phyloP scores from a whole-genome alignment of 2,888 invertebrate species.

The Eupithecia exiguata region DNA sequence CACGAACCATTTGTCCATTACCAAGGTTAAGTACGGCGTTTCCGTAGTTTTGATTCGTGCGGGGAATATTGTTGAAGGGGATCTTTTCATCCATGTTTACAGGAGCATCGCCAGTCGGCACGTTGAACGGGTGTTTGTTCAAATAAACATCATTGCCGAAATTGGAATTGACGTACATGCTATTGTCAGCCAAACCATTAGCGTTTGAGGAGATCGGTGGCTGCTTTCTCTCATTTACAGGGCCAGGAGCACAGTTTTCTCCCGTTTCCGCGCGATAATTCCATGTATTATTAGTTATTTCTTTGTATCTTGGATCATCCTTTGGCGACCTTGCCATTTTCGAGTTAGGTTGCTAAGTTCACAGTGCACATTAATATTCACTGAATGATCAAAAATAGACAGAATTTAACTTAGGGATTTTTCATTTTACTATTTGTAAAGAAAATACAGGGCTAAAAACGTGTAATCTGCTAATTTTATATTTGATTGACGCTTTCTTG shows the following conservation, averaged over 20 bases:
- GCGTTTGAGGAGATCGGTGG: constrained; percentile 61
- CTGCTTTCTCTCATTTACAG: constrained; percentile 67
- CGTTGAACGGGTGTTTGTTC: constrained; percentile 70
- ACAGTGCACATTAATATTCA: constrained; percentile 55
- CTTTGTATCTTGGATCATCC: constrained; percentile 78
- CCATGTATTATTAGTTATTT: constrained; percentile 77
- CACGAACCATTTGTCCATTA: constrained; percentile 75
- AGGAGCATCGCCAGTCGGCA: constrained; percentile 62
- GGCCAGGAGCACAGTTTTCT: constrained; percentile 70
- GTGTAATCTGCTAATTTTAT: constrained; percentile 63
- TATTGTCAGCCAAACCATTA: constrained; percentile 66
- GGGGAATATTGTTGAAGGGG: constrained; percentile 62
- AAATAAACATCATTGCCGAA: constrained; percentile 71
- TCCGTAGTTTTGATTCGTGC: constrained; percentile 70
- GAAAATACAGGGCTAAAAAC: constrained; percentile 61
- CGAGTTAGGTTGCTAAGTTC: constrained; percentile 62
- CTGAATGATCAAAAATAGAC: constrained; percentile 47
- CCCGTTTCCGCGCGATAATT: constrained; percentile 73
- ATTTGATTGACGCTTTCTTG: constrained; percentile 56
- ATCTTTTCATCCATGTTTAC: constrained; percentile 68
- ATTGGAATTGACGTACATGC: constrained; percentile 67
- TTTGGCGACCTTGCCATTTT: constrained; percentile 83
- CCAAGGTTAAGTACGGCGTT: constrained; percentile 77
- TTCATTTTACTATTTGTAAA: constrained; percentile 63
- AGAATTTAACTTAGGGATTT: constrained; percentile 65